These are phyloP conservation scores for Muraenolepis orangiensis DNA, from an alignment of 2,797 vertebrate genomes.

Conservation along the genomic window DNA sequence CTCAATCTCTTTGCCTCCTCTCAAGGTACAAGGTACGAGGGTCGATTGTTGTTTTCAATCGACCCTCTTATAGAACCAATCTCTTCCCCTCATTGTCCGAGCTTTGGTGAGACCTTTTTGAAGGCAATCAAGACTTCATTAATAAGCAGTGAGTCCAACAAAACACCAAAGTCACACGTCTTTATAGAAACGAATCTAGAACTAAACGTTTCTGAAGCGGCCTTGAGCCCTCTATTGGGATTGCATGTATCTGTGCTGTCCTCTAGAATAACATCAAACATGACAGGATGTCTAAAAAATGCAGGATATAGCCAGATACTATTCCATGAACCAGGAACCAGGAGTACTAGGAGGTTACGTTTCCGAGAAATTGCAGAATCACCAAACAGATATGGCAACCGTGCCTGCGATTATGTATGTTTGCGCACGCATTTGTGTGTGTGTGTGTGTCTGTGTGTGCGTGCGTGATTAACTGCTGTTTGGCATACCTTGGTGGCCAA, in stretches of 20 bases:
- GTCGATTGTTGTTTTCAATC: neutral
- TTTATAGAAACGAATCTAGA: neutral
- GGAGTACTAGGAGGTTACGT: neutral
- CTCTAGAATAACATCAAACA: neutral
- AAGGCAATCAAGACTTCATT: too few species aligned
- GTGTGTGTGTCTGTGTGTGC: neutral
- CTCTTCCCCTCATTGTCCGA: neutral
- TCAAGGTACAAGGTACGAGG: too few species aligned
- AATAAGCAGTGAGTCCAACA: neutral
- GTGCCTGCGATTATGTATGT: neutral
- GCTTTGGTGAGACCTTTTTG: too few species aligned
- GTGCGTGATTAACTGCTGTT: neutral
- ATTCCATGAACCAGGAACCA: neutral
- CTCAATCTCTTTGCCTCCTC: neutral
- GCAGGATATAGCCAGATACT: neutral
- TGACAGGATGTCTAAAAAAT: neutral
- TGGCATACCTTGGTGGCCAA: neutral
- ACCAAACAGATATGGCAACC: neutral
- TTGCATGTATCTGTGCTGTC: neutral
- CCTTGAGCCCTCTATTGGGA: neutral
- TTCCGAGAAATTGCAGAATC: neutral
- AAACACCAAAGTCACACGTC: neutral
- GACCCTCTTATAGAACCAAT: neutral
- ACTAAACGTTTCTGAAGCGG: neutral
- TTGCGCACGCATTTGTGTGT: neutral